Conservation (phyloP, 2,888 invertebrate genomes). For the Scelioninae gen. 1 region DNA sequence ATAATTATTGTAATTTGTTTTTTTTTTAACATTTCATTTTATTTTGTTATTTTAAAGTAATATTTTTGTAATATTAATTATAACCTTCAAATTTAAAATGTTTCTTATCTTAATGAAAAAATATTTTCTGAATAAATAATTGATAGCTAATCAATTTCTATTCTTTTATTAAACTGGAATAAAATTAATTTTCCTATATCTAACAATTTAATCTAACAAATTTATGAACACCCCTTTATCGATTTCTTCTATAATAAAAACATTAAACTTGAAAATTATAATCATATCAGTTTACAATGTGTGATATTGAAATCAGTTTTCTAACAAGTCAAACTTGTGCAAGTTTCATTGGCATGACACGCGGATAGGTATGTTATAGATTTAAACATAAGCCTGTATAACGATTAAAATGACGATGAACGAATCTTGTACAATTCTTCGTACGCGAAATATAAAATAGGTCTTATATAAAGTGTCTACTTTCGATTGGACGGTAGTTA, state of each 20-base stretch:
- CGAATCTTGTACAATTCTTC: conserved; percentile 23
- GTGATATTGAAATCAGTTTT: not conserved
- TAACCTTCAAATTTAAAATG: too few relatives aligned
- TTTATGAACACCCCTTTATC: not conserved
- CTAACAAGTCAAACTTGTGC: not conserved
- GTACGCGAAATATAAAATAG: conserved; percentile 47
- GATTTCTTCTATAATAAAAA: not conserved
- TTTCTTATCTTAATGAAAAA: too few relatives aligned
- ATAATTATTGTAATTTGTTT: too few relatives aligned
- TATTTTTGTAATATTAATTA: too few relatives aligned
- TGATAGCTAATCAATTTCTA: too few relatives aligned
- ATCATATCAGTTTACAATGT: not conserved
- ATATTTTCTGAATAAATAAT: too few relatives aligned
- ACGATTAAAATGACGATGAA: conserved; percentile 56
- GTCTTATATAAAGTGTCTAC: conserved; percentile 66
- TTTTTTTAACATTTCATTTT: too few relatives aligned
- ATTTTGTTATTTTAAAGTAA: too few relatives aligned
- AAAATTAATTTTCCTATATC: not conserved
- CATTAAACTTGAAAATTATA: not conserved
- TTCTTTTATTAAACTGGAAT: too few relatives aligned
- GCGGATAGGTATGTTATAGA: conserved; percentile 29
- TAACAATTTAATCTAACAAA: not conserved
- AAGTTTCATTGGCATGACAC: not conserved
- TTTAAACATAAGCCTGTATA: conserved; percentile 61
- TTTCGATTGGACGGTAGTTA: conserved; percentile 67